Evolutionary conservation across 2,797 vertebrate genomes (phyloP).

Genomic region (Notolepis coatsorum): DNA sequence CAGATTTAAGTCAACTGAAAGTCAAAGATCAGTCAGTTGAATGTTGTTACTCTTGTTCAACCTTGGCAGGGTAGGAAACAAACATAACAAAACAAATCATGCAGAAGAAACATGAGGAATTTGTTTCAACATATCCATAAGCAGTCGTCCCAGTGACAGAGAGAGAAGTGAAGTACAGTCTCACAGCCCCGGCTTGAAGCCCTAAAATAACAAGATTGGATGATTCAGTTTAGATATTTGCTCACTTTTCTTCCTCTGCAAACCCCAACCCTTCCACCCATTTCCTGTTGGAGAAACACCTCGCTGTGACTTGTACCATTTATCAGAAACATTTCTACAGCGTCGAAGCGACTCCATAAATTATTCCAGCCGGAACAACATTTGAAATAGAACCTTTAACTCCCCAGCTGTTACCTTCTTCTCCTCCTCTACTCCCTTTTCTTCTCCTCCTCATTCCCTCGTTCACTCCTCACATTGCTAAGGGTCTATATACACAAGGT

Average conservation of each 20-base stretch:
- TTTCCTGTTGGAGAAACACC: conserved; percentile 81
- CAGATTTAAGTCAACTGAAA: too few relatives aligned
- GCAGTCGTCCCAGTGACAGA: conserved; percentile 41
- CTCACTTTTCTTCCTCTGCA: conserved; percentile 67
- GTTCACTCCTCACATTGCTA: conserved; percentile 61
- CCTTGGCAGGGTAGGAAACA: too few relatives aligned
- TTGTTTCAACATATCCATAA: conserved; percentile 43
- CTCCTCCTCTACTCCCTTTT: conserved; percentile 38
- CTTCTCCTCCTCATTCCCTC: conserved; percentile 49
- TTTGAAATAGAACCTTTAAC: conserved; percentile 72
- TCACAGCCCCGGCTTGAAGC: conserved; percentile 58
- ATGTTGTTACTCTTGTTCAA: too few relatives aligned
- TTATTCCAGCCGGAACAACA: conserved; percentile 81
- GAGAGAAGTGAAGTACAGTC: conserved; percentile 49
- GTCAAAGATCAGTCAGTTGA: too few relatives aligned
- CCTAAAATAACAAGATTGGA: conserved; percentile 68
- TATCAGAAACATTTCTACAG: conserved; percentile 80
- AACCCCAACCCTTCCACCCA: conserved; percentile 18
- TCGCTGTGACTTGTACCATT: conserved; percentile 81
- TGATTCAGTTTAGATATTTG: conserved; percentile 60
- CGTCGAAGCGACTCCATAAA: conserved; percentile 78
- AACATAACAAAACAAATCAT: too few relatives aligned
- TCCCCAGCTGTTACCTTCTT: conserved; percentile 53
- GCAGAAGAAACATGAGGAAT: not conserved
- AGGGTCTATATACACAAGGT: conserved; percentile 54